Conservation (phyloP, 2,797 vertebrate genomes). For the Acipenser ruthenus region DNA sequence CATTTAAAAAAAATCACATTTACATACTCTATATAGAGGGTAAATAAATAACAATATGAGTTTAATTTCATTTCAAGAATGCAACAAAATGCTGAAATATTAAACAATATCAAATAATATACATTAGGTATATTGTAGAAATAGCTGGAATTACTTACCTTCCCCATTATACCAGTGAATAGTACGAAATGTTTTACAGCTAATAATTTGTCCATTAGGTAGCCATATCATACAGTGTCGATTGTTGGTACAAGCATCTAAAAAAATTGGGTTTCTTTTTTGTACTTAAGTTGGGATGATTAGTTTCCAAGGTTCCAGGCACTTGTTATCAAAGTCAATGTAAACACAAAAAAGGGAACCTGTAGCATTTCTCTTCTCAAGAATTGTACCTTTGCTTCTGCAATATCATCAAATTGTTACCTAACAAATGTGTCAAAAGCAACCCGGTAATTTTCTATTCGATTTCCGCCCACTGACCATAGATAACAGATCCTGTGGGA, state of each 20-base stretch:
- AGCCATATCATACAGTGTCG: slow-evolving; percentile 77
- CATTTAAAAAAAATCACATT: too few relatives aligned
- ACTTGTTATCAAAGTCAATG: slow-evolving; percentile 64
- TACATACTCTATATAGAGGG: too few relatives aligned
- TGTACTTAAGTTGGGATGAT: slow-evolving; percentile 69
- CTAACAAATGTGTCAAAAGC: slow-evolving; percentile 66
- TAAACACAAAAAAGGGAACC: slow-evolving; percentile 36
- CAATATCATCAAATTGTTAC: slow-evolving; percentile 53
- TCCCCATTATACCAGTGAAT: slow-evolving; percentile 76
- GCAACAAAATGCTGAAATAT: too few relatives aligned
- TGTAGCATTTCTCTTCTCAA: too few relatives aligned
- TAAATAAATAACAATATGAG: too few relatives aligned
- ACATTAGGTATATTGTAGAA: too few relatives aligned
- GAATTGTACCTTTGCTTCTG: too few relatives aligned
- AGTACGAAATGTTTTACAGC: slow-evolving; percentile 69
- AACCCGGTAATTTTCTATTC: slow-evolving; percentile 60
- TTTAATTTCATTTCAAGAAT: too few relatives aligned
- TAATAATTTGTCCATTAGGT: slow-evolving; percentile 78
- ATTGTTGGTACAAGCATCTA: slow-evolving; percentile 80
- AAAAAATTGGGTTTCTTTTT: slow-evolving; percentile 65
- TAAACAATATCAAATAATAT: too few relatives aligned
- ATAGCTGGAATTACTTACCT: slow-evolving; percentile 47
- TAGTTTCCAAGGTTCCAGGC: slow-evolving; percentile 68
- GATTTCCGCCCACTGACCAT: slow-evolving; percentile 69
- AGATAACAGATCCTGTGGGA: slow-evolving; percentile 50